A percentile compares a stretch with the other conserved stretches of the same genome.
phyloP scores from a whole-genome alignment of 1,140 invertebrate genomes.

The Ericerus pela region DNA sequence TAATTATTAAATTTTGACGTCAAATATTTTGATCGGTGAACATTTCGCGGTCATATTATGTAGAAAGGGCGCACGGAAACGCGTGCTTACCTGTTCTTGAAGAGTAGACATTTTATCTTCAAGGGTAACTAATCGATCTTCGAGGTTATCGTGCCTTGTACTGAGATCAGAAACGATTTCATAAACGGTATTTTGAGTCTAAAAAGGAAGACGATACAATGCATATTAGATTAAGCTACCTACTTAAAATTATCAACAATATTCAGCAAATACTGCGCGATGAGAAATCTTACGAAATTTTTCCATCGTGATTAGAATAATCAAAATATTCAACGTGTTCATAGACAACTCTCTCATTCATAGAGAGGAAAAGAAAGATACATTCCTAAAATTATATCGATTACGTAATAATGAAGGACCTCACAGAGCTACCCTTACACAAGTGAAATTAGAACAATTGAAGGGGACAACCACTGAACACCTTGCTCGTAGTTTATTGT shows the following conservation, averaged over 20 bases:
- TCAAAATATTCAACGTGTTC: no score
- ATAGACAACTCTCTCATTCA: no score
- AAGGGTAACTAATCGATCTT: slow-evolving; percentile 67
- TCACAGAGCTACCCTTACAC: no score
- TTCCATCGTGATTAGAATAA: no score
- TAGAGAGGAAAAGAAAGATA: no score
- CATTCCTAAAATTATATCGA: no score
- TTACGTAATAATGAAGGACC: no score
- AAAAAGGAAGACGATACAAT: slow-evolving; percentile 32
- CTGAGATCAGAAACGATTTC: slow-evolving; percentile 94
- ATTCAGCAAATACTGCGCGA: no score
- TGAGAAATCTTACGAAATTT: no score
- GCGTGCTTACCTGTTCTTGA: slow-evolving; percentile 39
- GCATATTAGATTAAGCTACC: not conserved
- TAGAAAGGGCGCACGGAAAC: not conserved
- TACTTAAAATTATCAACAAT: not conserved
- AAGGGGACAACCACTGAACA: no score
- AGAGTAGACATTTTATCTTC: slow-evolving; percentile 72
- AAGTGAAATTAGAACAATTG: no score
- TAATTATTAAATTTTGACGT: not conserved
- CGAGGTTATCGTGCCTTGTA: slow-evolving; percentile 71
- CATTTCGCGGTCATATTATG: not conserved
- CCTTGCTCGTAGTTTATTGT: no score
- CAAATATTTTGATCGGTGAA: not conserved
- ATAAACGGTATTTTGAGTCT: slow-evolving; percentile 95